Percentiles rank a stretch among this genome's conserved stretches.
Evolutionary conservation across 2,888 invertebrate species (phyloP).

Genomic region (Erebia ligea): DNA sequence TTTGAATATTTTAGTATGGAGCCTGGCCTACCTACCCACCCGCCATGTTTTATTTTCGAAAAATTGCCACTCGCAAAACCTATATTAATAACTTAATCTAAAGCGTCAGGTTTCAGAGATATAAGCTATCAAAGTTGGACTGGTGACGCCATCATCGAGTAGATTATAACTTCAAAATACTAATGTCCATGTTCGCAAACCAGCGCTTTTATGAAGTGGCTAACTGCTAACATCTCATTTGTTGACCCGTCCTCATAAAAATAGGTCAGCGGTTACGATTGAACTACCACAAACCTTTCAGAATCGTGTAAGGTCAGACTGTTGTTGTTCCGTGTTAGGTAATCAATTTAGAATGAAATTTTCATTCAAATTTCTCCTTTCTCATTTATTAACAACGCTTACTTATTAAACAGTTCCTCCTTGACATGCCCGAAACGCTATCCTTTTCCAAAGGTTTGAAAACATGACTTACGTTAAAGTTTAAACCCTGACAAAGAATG

Average conservation of each 20-base stretch:
- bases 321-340: background rate
- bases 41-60: no score
- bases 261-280: slow-evolving; percentile 21
- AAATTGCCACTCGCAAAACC: no score
- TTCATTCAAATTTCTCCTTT: background rate
- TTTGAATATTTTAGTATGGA: no score
- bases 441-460: no score
- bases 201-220: background rate
- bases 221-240: slow-evolving; percentile 8
- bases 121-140: no score
- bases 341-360: background rate
- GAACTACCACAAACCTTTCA: slow-evolving; percentile 19
- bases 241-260: slow-evolving; percentile 19
- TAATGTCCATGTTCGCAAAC: background rate
- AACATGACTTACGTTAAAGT: no score
- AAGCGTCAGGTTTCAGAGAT: background rate
- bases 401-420: no score
- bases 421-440: no score
- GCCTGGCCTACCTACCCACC: no score
- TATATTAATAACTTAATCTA: background rate
- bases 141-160: no score
- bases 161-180: background rate
- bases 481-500: background rate
- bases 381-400: background rate
- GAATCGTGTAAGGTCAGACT: slow-evolving; percentile 3